These are phyloP conservation scores for Oryzias woworae DNA, from an alignment of 2,113 vertebrate genomes.

Conservation along the genomic window DNA sequence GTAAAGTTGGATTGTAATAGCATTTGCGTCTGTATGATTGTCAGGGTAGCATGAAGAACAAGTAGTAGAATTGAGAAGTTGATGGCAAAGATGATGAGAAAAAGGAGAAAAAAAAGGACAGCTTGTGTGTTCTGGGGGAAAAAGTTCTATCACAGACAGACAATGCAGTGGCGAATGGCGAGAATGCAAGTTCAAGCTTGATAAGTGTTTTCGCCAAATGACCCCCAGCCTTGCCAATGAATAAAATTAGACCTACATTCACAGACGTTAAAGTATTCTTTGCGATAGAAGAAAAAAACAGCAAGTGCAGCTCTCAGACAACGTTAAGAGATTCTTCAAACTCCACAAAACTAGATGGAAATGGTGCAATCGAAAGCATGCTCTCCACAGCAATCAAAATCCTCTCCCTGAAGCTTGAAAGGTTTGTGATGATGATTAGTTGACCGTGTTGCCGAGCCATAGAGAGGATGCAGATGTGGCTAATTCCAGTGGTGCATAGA, in stretches of 20 bases:
- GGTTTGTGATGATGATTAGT: constrained; percentile 61
- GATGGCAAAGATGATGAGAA: background rate
- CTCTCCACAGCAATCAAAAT: constrained; percentile 47
- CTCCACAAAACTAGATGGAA: constrained; percentile 22
- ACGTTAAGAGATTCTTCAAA: constrained; percentile 19
- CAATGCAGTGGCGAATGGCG: background rate
- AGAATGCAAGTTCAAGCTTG: background rate
- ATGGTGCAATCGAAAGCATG: background rate
- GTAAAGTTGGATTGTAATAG: constrained; percentile 17
- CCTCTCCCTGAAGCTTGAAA: constrained; percentile 49
- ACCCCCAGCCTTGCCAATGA: background rate
- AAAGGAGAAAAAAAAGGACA: background rate
- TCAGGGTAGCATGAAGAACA: background rate
- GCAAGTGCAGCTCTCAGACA: constrained; percentile 3
- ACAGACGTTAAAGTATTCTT: background rate
- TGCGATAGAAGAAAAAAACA: constrained; percentile 5
- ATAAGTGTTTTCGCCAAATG: constrained; percentile 19
- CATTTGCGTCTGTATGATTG: constrained; percentile 8
- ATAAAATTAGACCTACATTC: background rate
- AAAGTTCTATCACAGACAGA: background rate
- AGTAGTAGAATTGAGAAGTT: constrained; percentile 1
- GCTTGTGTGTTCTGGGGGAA: background rate
- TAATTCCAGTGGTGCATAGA: constrained; percentile 35
- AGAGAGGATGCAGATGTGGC: constrained; percentile 63
- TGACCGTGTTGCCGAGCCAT: constrained; percentile 41